These are phyloP conservation scores for Parnassius orleans DNA, from an alignment of 2,888 invertebrate species.

Conservation along the genomic window DNA sequence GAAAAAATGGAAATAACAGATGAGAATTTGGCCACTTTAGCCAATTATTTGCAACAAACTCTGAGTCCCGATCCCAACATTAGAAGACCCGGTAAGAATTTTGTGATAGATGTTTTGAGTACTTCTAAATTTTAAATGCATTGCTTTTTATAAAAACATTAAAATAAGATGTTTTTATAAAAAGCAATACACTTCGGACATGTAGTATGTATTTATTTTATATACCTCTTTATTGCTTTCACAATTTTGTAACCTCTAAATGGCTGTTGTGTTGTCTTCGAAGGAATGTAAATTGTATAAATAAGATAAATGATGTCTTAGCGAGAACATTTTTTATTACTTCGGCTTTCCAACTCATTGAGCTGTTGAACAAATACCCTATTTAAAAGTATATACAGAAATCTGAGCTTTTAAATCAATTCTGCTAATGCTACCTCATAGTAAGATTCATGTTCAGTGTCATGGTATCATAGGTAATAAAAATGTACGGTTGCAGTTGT, in stretches of 20 bases:
- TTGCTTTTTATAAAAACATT: not conserved
- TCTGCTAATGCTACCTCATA: too few relatives aligned
- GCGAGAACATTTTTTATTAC: too few relatives aligned
- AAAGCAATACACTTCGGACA: not conserved
- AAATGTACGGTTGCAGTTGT: too few relatives aligned
- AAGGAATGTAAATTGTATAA: too few relatives aligned
- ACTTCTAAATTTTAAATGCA: slow-evolving; percentile 1
- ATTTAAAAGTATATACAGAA: too few relatives aligned
- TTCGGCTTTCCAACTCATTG: too few relatives aligned
- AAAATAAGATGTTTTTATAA: not conserved
- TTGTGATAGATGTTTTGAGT: slow-evolving; percentile 33
- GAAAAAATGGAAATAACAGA: slow-evolving; percentile 92
- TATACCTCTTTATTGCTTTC: slow-evolving; percentile 1
- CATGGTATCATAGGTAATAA: too few relatives aligned
- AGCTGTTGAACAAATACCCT: too few relatives aligned
- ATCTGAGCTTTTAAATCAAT: too few relatives aligned
- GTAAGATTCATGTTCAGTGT: too few relatives aligned
- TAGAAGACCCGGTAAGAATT: slow-evolving; percentile 88
- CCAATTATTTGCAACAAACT: slow-evolving; percentile 93
- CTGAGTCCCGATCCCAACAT: slow-evolving; percentile 90
- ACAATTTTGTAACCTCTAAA: slow-evolving; percentile 16
- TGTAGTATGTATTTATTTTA: not conserved
- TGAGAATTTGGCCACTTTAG: slow-evolving; percentile 89
- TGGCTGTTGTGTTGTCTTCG: too few relatives aligned
- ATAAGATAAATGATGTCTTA: too few relatives aligned